Evolutionary conservation across 2,888 invertebrate genomes (phyloP).

Genomic region (Acanthosepion lycidas): DNA sequence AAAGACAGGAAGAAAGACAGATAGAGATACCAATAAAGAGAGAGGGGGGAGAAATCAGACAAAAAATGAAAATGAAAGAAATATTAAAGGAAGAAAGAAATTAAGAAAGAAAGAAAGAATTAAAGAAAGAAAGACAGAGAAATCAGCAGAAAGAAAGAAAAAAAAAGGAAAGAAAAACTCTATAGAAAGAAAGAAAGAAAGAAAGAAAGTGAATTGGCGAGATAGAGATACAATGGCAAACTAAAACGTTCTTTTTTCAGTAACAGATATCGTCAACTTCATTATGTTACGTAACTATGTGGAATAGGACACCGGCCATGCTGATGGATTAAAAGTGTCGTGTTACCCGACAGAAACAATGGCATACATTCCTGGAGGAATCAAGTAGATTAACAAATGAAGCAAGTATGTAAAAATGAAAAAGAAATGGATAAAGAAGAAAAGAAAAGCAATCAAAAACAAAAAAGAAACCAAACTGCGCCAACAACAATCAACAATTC

Average conservation of each 20-base stretch:
- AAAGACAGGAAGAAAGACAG: too few relatives aligned
- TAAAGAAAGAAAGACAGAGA: too few relatives aligned
- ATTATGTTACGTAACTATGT: background rate
- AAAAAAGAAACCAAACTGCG: background rate
- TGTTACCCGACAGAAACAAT: background rate
- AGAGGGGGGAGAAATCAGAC: too few relatives aligned
- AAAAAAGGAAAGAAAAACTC: too few relatives aligned
- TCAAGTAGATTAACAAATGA: background rate
- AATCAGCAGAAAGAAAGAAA: too few relatives aligned
- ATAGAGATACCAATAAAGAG: too few relatives aligned
- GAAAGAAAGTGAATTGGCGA: background rate
- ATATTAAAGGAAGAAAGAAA: too few relatives aligned
- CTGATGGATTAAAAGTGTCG: background rate
- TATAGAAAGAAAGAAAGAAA: background rate
- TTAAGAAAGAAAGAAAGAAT: background rate
- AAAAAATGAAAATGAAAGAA: too few relatives aligned
- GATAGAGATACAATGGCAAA: background rate
- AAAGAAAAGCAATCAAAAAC: background rate
- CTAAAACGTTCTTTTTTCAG: background rate
- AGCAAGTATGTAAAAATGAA: background rate
- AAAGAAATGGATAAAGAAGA: background rate
- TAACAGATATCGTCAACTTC: slow-evolving; percentile 8
- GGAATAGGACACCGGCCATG: background rate
- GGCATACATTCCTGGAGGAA: background rate
- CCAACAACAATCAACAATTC: background rate